Percentiles rank a stretch among this genome's conserved stretches.
phyloP scores from a whole-genome alignment of 1,140 invertebrate genomes.

The Semibalanus balanoides region DNA sequence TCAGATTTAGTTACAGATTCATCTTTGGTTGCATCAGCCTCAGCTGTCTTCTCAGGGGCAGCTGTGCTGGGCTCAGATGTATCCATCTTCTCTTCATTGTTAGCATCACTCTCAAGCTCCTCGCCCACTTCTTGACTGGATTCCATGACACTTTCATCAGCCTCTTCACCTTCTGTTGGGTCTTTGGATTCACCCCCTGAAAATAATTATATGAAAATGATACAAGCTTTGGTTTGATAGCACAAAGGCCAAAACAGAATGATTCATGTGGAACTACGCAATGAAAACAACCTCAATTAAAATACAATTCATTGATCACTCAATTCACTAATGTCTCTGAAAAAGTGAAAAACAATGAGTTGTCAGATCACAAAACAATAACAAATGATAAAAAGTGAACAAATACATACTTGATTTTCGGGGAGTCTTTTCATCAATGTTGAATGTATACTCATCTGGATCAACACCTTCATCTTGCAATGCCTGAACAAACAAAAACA shows the following conservation, averaged over 20 bases:
- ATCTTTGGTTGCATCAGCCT: too few species aligned
- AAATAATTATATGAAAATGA: neutral
- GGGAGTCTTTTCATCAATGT: neutral
- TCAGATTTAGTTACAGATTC: too few species aligned
- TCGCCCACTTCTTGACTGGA: neutral
- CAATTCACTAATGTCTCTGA: too few species aligned
- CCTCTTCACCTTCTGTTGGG: neutral
- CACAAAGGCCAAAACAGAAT: too few species aligned
- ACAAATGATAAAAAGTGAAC: too few species aligned
- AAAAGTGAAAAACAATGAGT: too few species aligned
- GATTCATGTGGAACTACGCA: too few species aligned
- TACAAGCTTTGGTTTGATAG: too few species aligned
- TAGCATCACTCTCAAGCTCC: neutral
- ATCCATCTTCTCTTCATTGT: neutral
- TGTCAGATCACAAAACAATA: too few species aligned
- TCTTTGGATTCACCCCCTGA: neutral
- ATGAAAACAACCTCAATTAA: too few species aligned
- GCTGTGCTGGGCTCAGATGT: neutral
- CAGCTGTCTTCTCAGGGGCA: too few species aligned
- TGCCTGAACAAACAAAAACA: neutral
- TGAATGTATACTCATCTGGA: neutral
- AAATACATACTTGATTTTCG: neutral
- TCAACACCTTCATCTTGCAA: neutral
- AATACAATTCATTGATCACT: too few species aligned
- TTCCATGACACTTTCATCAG: neutral